Evolutionary conservation across 2,888 invertebrate species (phyloP), one percentile per base, ranked within the genome.

Genomic region (Apamea crenata): DNA sequence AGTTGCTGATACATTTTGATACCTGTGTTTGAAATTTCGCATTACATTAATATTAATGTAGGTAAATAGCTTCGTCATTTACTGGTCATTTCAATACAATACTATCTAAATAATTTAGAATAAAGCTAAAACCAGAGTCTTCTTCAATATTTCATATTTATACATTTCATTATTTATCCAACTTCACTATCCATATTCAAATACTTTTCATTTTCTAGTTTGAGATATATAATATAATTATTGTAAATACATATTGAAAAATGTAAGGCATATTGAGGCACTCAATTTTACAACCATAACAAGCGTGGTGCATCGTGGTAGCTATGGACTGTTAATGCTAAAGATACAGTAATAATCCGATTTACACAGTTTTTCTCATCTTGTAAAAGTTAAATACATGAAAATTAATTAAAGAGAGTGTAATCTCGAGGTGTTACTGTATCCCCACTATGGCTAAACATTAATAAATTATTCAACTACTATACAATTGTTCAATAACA

Each of bases 201-300:
- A 91, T 91, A 91, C 87, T 90, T 87, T 89, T 85, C 89, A 78
- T 84, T 83, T 81, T 77, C 74, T 85, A 74, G 25, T 80, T 85
- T 74, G 67, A 80, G 72, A 84, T 80, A 86, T 77, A 75, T 67
- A 78, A 32, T 77, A 80, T 80, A 88, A 82, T 87, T 84, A 89
- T 88, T 90, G 88, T 90, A 90, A 89, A 90, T 86, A 83, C 36
- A 78, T 78, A 88, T 91, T 90, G 89, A 88, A 74, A 81, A 84
- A 80, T 92, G 89, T 94, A 95, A 96, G 95, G 95, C 95, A 94
- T 92, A 91, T 93, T 92, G 93, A 96, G 96, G 96, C 96, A 95
- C 96, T 94, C 92, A 89, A 90, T 92, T 95, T 92, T 89, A 93
- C 92, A 93, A 93, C 91, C 90, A 90, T 86, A 90, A 82, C 82